Evolutionary conservation across 2,797 vertebrate genomes (phyloP), one percentile per base, ranked within the genome.

Genomic region (Halcyon badia): DNA sequence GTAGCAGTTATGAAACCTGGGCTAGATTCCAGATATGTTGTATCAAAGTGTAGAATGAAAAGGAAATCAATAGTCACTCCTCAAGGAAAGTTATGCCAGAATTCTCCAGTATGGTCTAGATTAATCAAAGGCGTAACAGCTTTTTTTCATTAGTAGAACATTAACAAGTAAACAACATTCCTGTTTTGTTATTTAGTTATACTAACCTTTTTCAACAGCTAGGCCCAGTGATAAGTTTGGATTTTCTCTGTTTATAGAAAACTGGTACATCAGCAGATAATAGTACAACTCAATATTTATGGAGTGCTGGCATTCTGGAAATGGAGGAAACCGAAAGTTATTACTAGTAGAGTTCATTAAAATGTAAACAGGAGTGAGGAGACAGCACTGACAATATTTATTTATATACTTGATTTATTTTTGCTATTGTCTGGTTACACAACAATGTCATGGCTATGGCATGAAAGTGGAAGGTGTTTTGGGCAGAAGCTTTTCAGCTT

Each of bases 121-220:
- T 97, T 94, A 96, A 95, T 96, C 89, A 96, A 94, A 97, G 44
- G 72, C 9, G 2, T 94, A 93, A 93, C 95, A 96, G 94, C 89
- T 89, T 96, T 96, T 83, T 96, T 94, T 97, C 96, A 97, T 97
- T 96, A 95, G 90, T 83, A 71, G 95, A 93, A 86, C 91, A 95
- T 95, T 97, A 97, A 96, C 89, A 92, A 97, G 94, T 97, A 97
- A 97, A 97, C 94, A 97, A 96, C 95, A 97, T 96, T 96, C 94
- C 93, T 97, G 88, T 97, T 96, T 96, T 96, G 90, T 96, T 97
- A 95, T 96, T 96, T 96, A 93, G 89, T 90, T 96, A 56, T 31
- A 61, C 62, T 94, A 94, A 97, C 94, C 87, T 96, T 96, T 97
- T 95, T 94, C 84, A 87, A 78, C 96, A 96, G 84, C 78, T 96